phyloP scores from a whole-genome alignment of 2,113 vertebrate genomes.

The Regulus satrapa region DNA sequence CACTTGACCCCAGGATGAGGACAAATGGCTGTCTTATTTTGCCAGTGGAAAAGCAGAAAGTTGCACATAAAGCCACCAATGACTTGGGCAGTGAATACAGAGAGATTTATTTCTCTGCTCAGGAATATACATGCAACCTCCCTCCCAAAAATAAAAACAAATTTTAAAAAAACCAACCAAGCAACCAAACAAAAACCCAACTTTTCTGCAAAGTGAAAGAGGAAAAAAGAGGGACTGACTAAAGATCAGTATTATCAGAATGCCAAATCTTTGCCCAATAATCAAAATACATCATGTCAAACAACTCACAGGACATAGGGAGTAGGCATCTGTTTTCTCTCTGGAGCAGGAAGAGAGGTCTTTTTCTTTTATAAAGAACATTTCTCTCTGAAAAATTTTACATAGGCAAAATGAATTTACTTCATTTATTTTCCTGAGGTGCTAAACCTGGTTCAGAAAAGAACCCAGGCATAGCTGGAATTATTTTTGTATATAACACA shows the following conservation, averaged over 20 bases:
- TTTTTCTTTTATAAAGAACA: background rate
- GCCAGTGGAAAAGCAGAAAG: background rate
- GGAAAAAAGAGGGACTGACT: background rate
- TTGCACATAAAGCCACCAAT: background rate
- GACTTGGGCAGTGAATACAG: background rate
- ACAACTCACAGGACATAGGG: background rate
- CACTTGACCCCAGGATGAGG: background rate
- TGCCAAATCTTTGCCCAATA: background rate
- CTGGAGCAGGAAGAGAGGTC: background rate
- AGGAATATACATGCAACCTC: rapidly evolving
- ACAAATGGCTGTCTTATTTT: background rate
- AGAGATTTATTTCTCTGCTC: background rate
- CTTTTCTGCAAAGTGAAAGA: background rate
- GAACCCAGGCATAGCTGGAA: background rate
- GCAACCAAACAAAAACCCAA: background rate
- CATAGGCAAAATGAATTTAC: background rate
- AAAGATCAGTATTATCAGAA: background rate
- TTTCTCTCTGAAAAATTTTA: background rate
- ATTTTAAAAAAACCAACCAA: no score
- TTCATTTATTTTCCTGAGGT: background rate
- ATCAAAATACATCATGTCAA: background rate
- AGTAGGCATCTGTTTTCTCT: background rate
- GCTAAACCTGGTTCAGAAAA: background rate
- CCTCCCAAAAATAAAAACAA: background rate
- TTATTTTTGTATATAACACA: slow-evolving; percentile 47